Conservation (phyloP, 1,140 invertebrate species). For the Rhopalosiphum padi region DNA sequence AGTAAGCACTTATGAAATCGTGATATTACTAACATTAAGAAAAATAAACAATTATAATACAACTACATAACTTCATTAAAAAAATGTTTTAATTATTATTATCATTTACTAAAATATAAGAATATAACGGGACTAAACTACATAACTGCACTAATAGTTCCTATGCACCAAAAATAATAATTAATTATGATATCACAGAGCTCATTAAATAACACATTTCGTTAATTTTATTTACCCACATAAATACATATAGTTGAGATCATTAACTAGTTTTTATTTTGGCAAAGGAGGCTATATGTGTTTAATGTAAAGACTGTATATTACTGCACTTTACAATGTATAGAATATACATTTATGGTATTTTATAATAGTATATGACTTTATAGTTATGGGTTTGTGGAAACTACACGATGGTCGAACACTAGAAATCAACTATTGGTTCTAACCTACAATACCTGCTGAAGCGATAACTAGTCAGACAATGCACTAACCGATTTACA, state of each 20-base stretch:
- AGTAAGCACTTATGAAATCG: background rate
- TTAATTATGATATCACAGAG: background rate
- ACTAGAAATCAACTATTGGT: constrained; percentile 4
- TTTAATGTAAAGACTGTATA: background rate
- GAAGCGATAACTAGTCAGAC: background rate
- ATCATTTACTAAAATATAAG: background rate
- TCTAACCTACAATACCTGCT: background rate
- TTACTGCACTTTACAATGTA: background rate
- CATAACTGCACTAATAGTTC: background rate
- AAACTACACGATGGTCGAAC: background rate
- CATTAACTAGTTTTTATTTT: background rate
- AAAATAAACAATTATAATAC: constrained; percentile 33
- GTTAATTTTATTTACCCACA: background rate
- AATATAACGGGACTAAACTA: constrained; percentile 22
- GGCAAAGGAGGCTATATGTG: background rate
- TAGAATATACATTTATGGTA: background rate
- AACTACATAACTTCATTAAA: constrained; percentile 21
- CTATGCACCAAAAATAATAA: background rate
- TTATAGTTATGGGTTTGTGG: background rate
- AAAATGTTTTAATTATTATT: constrained; percentile 37
- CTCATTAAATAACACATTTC: background rate
- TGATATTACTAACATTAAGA: background rate
- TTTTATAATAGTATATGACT: background rate
- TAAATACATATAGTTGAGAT: background rate
- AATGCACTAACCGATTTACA: background rate